Percentiles rank a stretch among this genome's conserved stretches.
Conservation (phyloP, 2,797 vertebrate genomes). For the Echeneis naucrates region DNA sequence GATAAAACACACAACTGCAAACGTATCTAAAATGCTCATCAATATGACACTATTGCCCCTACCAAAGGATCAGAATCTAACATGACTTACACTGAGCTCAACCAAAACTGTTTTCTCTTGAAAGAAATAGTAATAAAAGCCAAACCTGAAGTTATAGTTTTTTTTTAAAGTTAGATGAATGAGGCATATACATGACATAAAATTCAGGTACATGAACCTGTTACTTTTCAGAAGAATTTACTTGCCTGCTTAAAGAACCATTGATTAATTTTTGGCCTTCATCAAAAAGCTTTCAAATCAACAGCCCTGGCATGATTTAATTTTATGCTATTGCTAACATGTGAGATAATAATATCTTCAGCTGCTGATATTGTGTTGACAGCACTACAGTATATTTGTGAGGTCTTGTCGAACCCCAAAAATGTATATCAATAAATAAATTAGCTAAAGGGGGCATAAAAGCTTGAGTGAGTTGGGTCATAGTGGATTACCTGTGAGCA, state of each 20-base stretch:
- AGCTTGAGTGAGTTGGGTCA: not conserved
- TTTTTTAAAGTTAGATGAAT: not conserved
- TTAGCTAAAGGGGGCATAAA: too few relatives aligned
- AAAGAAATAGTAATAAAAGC: constrained; percentile 7
- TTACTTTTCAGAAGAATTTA: not conserved
- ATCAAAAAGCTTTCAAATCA: not conserved
- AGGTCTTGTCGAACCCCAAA: too few relatives aligned
- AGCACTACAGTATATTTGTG: not conserved
- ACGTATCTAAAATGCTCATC: not conserved
- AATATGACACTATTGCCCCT: not conserved
- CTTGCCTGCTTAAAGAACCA: not conserved
- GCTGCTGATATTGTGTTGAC: too few relatives aligned
- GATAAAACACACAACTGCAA: not conserved
- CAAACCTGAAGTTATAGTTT: not conserved
- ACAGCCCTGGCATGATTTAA: not conserved
- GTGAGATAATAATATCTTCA: too few relatives aligned
- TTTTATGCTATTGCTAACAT: too few relatives aligned
- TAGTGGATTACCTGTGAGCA: too few relatives aligned
- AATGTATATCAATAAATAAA: too few relatives aligned
- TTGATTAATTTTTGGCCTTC: not conserved
- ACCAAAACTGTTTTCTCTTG: not conserved
- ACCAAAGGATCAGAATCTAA: not conserved
- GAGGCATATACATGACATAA: too few relatives aligned
- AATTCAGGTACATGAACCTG: not conserved
- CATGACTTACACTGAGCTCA: constrained; percentile 2